phyloP scores from a whole-genome alignment of 1,140 invertebrate genomes.

The Drosophila asahinai region DNA sequence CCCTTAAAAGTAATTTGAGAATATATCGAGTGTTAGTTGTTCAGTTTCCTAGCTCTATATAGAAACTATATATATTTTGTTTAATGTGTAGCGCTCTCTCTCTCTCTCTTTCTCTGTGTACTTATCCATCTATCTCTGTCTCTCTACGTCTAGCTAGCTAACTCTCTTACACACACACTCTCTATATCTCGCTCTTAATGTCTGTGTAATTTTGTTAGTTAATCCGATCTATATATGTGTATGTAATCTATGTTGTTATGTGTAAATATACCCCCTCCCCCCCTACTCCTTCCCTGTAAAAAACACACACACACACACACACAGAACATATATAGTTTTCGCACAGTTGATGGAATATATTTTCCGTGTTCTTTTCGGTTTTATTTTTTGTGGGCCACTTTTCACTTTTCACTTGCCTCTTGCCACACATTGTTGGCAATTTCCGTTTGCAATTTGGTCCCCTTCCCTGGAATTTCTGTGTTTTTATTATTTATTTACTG shows the following conservation, averaged over 20 bases:
- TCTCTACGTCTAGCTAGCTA: conserved; percentile 32
- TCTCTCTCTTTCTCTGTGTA: conserved; percentile 16
- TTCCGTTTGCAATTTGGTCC: conserved; percentile 71
- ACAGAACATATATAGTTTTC: conserved; percentile 50
- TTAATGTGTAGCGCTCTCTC: conserved; percentile 57
- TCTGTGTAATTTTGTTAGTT: conserved; percentile 51
- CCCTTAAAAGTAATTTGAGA: conserved; percentile 21
- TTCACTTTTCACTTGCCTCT: not conserved
- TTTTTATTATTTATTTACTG: conserved; percentile 74
- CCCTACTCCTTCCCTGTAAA: conserved; percentile 28
- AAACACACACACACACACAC: conserved; percentile 22
- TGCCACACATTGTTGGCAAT: conserved; percentile 61
- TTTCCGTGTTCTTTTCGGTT: conserved; percentile 22
- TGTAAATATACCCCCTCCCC: conserved; percentile 15
- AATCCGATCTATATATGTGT: conserved; percentile 28
- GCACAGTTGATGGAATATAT: conserved; percentile 39
- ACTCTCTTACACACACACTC: conserved; percentile 34
- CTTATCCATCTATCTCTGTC: conserved; percentile 16
- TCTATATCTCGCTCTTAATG: conserved; percentile 37
- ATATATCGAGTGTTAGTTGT: conserved; percentile 37
- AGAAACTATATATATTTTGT: conserved; percentile 38
- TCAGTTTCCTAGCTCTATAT: conserved; percentile 45
- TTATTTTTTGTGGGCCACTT: conserved; percentile 7
- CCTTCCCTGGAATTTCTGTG: conserved; percentile 15
- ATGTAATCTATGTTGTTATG: conserved; percentile 45